Evolutionary conservation across 2,113 vertebrate genomes (phyloP).

Genomic region (Pollimyrus isidori): DNA sequence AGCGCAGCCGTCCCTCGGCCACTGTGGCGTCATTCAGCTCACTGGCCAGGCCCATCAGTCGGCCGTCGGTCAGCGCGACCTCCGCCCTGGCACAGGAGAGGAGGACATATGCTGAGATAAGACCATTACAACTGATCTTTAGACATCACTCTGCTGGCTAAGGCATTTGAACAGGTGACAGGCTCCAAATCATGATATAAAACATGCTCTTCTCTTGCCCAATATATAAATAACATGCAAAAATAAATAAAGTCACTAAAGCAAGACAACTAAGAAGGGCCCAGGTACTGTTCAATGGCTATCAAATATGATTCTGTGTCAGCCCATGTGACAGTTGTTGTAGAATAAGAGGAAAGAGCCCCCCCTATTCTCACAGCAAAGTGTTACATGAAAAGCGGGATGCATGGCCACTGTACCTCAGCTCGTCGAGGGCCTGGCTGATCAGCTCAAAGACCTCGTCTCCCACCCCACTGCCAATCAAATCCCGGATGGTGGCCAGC

Average conservation of each 20-base stretch:
- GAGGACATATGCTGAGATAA: not conserved
- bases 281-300: not conserved
- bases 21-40: slow-evolving; percentile 44
- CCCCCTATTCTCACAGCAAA: not conserved
- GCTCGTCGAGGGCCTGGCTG: slow-evolving; percentile 55
- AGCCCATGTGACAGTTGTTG: not conserved
- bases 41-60: slow-evolving; percentile 40
- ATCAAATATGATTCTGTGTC: not conserved
- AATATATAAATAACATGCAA: not conserved
- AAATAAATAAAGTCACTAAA: not conserved
- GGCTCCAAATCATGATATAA: not conserved
- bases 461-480: slow-evolving; percentile 43
- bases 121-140: not conserved
- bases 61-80: slow-evolving; percentile 50
- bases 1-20: slow-evolving; percentile 37
- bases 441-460: slow-evolving; percentile 47
- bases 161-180: not conserved
- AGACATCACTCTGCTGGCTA: not conserved
- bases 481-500: slow-evolving; percentile 47
- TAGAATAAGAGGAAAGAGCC: not conserved
- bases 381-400: not conserved
- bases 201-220: not conserved
- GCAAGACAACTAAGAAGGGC: not conserved
- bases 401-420: slow-evolving; percentile 47
- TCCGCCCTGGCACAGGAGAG: slow-evolving; percentile 44